Base-by-base conservation (phyloP, 2,888 invertebrate species). In the Automeris io region DNA sequence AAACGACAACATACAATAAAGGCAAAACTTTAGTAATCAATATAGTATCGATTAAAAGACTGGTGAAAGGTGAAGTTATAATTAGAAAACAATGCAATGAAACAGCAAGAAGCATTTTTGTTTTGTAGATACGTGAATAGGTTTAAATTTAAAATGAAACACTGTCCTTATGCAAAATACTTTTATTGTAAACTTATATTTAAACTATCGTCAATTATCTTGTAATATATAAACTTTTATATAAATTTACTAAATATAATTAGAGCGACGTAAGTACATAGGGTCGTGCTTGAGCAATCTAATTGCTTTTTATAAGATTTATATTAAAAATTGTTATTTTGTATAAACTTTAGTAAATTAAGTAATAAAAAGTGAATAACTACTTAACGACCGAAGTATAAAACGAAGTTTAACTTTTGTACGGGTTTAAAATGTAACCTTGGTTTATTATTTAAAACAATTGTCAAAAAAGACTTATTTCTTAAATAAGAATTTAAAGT, bases 221-320 rank as follows among this genome's bases (percentile, higher is more conserved):
- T 37, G 37, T 37, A 37, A 37, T 23, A 32, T 37, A 32, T 18
- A 37, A 13, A 37, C 8, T 33, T 18, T 39, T 39, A 40, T 29
- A 29, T 16, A 8, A 13, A 42, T 46, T 39, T 45, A 46, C 43
- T 39, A 44, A 43, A 49, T 49, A 46, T 47, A 49, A 42, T 16
- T 29, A 3, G n/a, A 16, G 3, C 5, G 16, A 9, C 29, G 16
- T 49, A 54, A 69, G 55, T 70, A 68, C 61, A 55, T 66, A 62
- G 65, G 80, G 78, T 83, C 81, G 81, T 82, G 79, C 57, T 49
- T 49, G 58, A 57, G 80, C 79, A 80, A 81, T 82, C 57, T 60
- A 61, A 85, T 80, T 82, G 81, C 81, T 73, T 59, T 54, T 58
- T 60, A 52, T 51, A 54, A 49, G 46, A 45, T 51, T 52, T 45